These are phyloP conservation scores for Cephus sareptanus DNA, from an alignment of 2,888 invertebrate genomes.

Conservation along the genomic window DNA sequence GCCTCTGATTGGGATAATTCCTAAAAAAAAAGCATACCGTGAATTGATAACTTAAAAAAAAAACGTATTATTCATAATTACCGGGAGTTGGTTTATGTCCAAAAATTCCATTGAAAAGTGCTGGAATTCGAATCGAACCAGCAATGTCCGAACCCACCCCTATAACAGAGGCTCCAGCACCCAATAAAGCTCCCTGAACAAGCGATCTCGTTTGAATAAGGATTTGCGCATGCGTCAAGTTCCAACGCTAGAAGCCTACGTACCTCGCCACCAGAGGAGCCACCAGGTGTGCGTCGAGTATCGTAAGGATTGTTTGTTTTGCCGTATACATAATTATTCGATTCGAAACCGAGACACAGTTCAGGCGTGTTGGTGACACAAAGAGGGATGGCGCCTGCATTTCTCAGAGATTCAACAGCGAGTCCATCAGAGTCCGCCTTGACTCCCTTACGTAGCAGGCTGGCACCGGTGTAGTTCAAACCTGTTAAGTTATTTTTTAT, in stretches of 20 bases:
- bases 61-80: slow-evolving; percentile 45
- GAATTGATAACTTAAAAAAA: background rate
- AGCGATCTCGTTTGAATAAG: background rate
- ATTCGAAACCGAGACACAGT: slow-evolving; percentile 72
- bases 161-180: slow-evolving; percentile 79
- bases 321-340: slow-evolving; percentile 72
- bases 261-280: slow-evolving; percentile 74
- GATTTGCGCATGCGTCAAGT: background rate
- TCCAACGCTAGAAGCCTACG: background rate
- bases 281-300: slow-evolving; percentile 70
- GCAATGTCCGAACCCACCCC: slow-evolving; percentile 89
- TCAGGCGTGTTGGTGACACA: slow-evolving; percentile 76
- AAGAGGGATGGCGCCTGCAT: slow-evolving; percentile 73
- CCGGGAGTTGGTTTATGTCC: slow-evolving; percentile 87
- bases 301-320: slow-evolving; percentile 75
- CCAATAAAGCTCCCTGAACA: slow-evolving; percentile 76
- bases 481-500: slow-evolving; percentile 42
- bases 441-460: slow-evolving; percentile 46
- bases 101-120: slow-evolving; percentile 87
- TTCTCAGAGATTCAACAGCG: slow-evolving; percentile 66
- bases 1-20: slow-evolving; percentile 70
- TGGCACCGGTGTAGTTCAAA: slow-evolving; percentile 59
- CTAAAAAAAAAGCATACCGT: slow-evolving; percentile 58
- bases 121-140: slow-evolving; percentile 88
- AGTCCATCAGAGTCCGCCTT: slow-evolving; percentile 69